phyloP scores from a whole-genome alignment of 2,113 vertebrate species.

The Psophia crepitans region DNA sequence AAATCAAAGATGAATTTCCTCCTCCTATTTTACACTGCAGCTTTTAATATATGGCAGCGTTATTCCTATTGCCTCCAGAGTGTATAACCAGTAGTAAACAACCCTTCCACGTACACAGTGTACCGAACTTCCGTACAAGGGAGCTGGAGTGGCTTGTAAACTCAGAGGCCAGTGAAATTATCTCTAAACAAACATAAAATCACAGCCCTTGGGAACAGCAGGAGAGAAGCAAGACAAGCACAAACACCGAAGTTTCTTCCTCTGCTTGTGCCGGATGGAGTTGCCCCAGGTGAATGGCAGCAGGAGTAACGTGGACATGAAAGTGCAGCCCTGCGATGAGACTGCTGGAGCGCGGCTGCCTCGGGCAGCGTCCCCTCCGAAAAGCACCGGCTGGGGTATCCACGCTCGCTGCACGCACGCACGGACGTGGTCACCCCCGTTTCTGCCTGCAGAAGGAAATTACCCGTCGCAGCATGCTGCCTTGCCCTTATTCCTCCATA shows the following conservation, averaged over 20 bases:
- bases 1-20: constrained; percentile 23
- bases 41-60: neutral
- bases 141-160: constrained; percentile 4
- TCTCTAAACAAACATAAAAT: constrained; percentile 34
- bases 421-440: fast-evolving
- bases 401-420: fast-evolving
- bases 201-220: neutral
- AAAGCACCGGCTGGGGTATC: neutral
- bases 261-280: fast-evolving
- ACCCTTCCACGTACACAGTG: neutral
- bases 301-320: neutral
- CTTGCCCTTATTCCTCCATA: neutral
- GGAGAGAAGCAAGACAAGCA: neutral
- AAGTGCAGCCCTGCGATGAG: neutral
- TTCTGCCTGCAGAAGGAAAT: neutral
- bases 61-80: constrained; percentile 6
- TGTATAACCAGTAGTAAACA: constrained; percentile 20
- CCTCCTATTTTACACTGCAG: neutral
- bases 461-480: fast-evolving
- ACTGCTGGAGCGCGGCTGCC: neutral
- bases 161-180: neutral
- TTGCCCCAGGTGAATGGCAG: neutral
- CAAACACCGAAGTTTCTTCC: neutral
- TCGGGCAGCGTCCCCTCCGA: neutral
- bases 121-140: neutral